Evolutionary conservation across 1,140 invertebrate species (phyloP), one percentile per base, ranked within the genome.

Genomic region (Rhysida immarginata): DNA sequence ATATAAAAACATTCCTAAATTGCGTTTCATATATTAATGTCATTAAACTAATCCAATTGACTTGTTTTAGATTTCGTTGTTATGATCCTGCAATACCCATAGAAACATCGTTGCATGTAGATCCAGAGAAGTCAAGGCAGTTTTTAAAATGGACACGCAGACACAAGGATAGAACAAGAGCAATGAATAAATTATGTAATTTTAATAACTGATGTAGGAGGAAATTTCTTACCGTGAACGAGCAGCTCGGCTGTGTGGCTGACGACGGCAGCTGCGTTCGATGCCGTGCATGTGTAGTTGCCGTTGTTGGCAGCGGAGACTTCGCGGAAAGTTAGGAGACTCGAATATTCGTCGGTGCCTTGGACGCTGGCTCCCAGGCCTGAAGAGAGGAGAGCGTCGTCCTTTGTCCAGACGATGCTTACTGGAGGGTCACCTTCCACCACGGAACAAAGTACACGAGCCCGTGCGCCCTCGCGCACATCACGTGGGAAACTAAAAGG

Each of bases 371-470:
- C 74, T 35, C 78, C 75, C 62, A 73, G 66, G 54, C 71, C 66
- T 23, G 57, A 53, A 66, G 65, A 65, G 45, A 70, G 66, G 42
- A 82, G 78, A 2, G 77, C 73, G 26, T 83, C 85, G 68, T 92
- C 85, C 62, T 81, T 75, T 14, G 68, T 63, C 82, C 82, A 85
- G 43, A 68, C 75, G 71, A 96, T 90, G 55, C 81, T 82, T 59
- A 97, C 82, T 20, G 92, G 92, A 58, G 88, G 78, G 75, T 97
- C 92, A 14, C 93, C 93, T 72, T 92, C 88, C 65, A 91, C 81
- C 61, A 96, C 88, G 65, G 89, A 85, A 72, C 93, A 96, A 55
- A 89, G 85, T 60, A 96, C 85, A 3, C 69, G 69, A 2, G 72
- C 67, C 43, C 73, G 61, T 59, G 71, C 69, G 1, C 74, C 74